Base-by-base conservation (phyloP, 2,888 invertebrate genomes). In the Melanostoma mellinum region DNA sequence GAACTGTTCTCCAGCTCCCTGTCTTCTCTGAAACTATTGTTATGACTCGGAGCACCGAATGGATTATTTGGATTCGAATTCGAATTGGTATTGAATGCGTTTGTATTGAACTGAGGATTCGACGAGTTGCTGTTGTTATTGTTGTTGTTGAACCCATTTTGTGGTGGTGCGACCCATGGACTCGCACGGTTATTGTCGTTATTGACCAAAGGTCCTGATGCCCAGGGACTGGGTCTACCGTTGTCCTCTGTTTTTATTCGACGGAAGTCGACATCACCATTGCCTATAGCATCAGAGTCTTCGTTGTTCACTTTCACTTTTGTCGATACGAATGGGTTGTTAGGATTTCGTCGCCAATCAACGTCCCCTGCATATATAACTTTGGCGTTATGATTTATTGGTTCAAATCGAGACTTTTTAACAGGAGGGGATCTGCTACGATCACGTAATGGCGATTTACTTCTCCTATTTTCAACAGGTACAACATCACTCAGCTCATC, bases 401-500 rank as follows among this genome's bases (percentile, higher is more conserved):
- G 88, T 58, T 91, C 91, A 10, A 89, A 89, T 36, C 91, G 89
- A 0, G 90, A 88, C 68, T 90, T 91, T 79, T 91, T 91, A 0
- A 88, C 75, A 3, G 87, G 87, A 0, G 91, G 90, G 4, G 89
- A 89, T 42, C 75, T 81, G 2, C 85, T 85, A 0, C 89, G 88
- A 1, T 86, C 85, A 32, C 89, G 78, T 1, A 88, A 88, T 0
- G 89, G 89, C 4, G 90, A 90, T n/a, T 87, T 69, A 1, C 90
- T 90, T 8, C 88, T 81, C 44, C 88, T 88, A 50, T 94, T 94
- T 85, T 95, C 94, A 84, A 94, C 93, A 3, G 95, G 95, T 91
- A 96, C 94, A 3, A 96, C 94, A 89, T 96, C 96, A 74, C 94
- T 94, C 42, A 97, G 89, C 88, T 97, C 96, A 88, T 96, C 96